These are phyloP conservation scores for Dasypus novemcinctus DNA, from an alignment of 2,113 vertebrate genomes.

Conservation along the genomic window DNA sequence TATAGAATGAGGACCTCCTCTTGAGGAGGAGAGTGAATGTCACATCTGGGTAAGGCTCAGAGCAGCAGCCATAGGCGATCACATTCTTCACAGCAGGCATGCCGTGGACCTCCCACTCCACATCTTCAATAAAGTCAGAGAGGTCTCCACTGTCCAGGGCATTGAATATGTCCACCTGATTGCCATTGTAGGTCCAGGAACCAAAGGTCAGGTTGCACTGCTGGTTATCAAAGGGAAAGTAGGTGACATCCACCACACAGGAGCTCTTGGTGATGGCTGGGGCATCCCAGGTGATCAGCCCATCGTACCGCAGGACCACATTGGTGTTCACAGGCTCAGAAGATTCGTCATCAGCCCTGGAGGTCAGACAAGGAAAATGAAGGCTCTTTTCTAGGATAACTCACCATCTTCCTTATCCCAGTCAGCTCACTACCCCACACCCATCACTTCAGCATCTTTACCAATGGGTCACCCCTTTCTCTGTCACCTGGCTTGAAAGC, in stretches of 20 bases:
- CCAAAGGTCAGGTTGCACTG: slow-evolving; percentile 98
- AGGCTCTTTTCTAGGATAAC: neutral
- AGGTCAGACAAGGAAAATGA: slow-evolving; percentile 34
- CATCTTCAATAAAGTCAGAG: slow-evolving; percentile 96
- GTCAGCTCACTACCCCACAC: neutral
- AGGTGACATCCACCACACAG: slow-evolving; percentile 96
- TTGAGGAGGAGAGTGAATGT: slow-evolving; percentile 96
- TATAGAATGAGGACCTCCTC: slow-evolving; percentile 96
- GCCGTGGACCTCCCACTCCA: slow-evolving; percentile 97
- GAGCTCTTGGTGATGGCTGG: slow-evolving; percentile 98
- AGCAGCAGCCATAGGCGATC: slow-evolving; percentile 97
- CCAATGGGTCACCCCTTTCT: neutral
- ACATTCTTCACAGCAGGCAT: slow-evolving; percentile 96
- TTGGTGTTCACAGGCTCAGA: slow-evolving; percentile 93
- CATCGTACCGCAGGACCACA: slow-evolving; percentile 94
- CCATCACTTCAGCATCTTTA: neutral
- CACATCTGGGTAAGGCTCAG: slow-evolving; percentile 97
- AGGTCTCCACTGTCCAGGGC: slow-evolving; percentile 93
- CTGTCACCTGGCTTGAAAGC: neutral
- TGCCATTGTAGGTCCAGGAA: slow-evolving; percentile 99
- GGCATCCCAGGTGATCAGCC: slow-evolving; percentile 96
- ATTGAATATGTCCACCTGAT: slow-evolving; percentile 95
- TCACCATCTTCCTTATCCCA: neutral
- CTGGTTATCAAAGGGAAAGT: slow-evolving; percentile 97
- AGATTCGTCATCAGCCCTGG: slow-evolving; percentile 94